A percentile compares a stretch with the other conserved stretches of the same genome.
Conservation (phyloP, 2,113 vertebrate genomes). For the Chloroceryle aenea region DNA sequence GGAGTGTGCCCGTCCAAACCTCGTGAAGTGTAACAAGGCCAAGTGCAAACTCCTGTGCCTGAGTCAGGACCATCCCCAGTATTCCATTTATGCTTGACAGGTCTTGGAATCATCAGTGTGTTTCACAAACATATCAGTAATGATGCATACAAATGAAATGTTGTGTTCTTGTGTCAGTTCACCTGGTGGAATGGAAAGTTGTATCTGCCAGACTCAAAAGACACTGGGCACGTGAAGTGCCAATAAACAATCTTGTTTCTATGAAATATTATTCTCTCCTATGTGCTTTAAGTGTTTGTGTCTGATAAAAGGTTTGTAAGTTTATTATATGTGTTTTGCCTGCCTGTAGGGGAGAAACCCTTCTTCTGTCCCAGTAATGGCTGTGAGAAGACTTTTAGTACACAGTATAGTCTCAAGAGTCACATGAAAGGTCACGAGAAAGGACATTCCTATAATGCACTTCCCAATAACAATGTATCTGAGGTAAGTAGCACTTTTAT, state of each 20-base stretch:
- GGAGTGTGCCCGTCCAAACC: background rate
- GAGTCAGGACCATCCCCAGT: background rate
- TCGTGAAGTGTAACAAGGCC: background rate
- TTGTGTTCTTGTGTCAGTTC: background rate
- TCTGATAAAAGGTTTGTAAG: background rate
- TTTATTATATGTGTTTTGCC: background rate
- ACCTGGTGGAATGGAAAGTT: background rate
- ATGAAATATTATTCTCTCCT: background rate
- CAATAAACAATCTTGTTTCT: background rate
- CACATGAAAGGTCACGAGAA: slow-evolving; percentile 97
- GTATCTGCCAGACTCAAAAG: background rate
- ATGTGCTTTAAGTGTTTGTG: background rate
- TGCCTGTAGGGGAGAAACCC: slow-evolving; percentile 89
- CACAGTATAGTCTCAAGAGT: slow-evolving; percentile 96
- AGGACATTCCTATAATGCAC: slow-evolving; percentile 82
- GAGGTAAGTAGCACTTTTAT: slow-evolving; percentile 81
- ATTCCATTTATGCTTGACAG: background rate
- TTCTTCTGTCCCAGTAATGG: slow-evolving; percentile 96
- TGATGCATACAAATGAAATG: background rate
- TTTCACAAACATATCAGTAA: background rate
- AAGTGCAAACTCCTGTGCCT: background rate
- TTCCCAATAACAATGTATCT: slow-evolving; percentile 83
- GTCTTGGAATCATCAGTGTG: background rate
- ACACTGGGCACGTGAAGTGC: background rate
- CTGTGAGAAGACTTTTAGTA: slow-evolving; percentile 97